These are phyloP conservation scores for Scaptomyza montana DNA, from an alignment of 1,140 invertebrate species.

Conservation along the genomic window DNA sequence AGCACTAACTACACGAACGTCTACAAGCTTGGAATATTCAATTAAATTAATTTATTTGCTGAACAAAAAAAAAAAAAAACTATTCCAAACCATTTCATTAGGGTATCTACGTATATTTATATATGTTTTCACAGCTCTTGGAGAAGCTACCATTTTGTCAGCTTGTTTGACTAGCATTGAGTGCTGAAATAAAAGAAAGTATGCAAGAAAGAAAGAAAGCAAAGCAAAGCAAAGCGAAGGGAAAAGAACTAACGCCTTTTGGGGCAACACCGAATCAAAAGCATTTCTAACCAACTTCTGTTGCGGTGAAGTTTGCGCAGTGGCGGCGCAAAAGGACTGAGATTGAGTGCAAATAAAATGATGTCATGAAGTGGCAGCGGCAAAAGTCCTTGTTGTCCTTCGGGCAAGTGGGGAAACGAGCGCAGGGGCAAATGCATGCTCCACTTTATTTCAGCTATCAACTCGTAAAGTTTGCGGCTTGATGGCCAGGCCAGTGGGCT, in stretches of 20 bases:
- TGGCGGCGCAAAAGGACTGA: slow-evolving; percentile 48
- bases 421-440: slow-evolving; percentile 51
- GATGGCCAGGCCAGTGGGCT: slow-evolving; percentile 40
- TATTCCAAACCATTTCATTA: not conserved
- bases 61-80: not conserved
- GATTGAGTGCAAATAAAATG: slow-evolving; percentile 82
- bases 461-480: slow-evolving; percentile 79
- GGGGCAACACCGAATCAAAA: slow-evolving; percentile 66
- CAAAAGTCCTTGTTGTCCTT: slow-evolving; percentile 9
- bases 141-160: slow-evolving; percentile 36
- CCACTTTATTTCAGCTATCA: slow-evolving; percentile 80
- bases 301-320: slow-evolving; percentile 48
- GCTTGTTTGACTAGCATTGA: slow-evolving; percentile 20
- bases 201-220: slow-evolving; percentile 25
- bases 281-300: slow-evolving; percentile 74
- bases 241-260: slow-evolving; percentile 49
- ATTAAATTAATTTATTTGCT: not conserved
- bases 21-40: no score
- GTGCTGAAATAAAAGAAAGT: slow-evolving; percentile 34
- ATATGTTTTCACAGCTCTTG: slow-evolving; percentile 2
- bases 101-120: slow-evolving; percentile 19
- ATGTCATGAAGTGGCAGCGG: slow-evolving; percentile 72
- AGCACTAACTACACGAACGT: no score
- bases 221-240: slow-evolving; percentile 30
- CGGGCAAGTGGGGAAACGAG: not conserved